phyloP scores from a whole-genome alignment of 2,113 vertebrate species.

The Piliocolobus tephrosceles region DNA sequence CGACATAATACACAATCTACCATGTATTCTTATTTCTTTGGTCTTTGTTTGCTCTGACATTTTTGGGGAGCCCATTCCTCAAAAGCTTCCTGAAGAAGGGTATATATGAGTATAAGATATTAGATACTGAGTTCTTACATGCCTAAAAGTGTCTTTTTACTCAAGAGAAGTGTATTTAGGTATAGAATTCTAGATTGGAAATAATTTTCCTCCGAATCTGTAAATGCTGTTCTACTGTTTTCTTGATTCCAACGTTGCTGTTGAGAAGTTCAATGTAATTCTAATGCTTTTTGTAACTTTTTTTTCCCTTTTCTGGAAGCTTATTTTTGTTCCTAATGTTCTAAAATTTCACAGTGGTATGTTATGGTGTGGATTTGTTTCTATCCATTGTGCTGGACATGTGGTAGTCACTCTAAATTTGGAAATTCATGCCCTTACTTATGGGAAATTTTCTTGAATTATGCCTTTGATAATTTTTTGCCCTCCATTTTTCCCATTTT shows the following conservation, averaged over 20 bases:
- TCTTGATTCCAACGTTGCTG: not conserved
- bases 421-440: constrained; percentile 14
- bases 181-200: not conserved
- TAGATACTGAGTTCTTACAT: not conserved
- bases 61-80: not conserved
- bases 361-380: constrained; percentile 21
- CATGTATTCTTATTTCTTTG: not conserved
- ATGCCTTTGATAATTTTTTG: constrained; percentile 40
- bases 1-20: no score
- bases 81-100: not conserved
- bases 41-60: not conserved
- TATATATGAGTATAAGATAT: not conserved
- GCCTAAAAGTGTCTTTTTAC: not conserved
- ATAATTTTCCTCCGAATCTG: not conserved
- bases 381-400: not conserved
- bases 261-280: not conserved
- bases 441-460: constrained; percentile 51
- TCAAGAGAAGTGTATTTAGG: not conserved
- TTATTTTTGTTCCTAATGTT: not conserved
- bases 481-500: not conserved
- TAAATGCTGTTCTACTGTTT: not conserved
- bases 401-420: constrained; percentile 4
- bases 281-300: not conserved
- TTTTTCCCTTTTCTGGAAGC: not conserved
- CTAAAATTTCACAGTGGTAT: constrained; percentile 21